Conservation (phyloP, 2,888 invertebrate genomes). For the Tenodera sinensis region DNA sequence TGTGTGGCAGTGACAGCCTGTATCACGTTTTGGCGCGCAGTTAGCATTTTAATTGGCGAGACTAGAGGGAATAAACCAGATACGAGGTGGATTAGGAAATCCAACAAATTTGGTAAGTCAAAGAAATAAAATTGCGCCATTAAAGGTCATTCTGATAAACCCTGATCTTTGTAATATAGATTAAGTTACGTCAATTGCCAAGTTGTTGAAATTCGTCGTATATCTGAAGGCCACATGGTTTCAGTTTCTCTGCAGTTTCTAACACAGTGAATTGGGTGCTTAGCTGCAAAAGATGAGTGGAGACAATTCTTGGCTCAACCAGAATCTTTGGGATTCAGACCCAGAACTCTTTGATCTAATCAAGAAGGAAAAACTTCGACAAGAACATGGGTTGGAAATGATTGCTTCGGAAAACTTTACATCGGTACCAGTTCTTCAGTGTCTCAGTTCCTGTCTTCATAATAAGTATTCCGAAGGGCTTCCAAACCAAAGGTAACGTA, state of each 20-base stretch:
- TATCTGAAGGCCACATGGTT: not conserved
- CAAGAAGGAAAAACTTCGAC: conserved; percentile 80
- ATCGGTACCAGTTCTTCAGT: conserved; percentile 83
- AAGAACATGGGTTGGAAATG: conserved; percentile 83
- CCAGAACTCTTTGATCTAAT: conserved; percentile 82
- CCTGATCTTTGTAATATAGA: not conserved
- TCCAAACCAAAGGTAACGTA: conserved; percentile 76
- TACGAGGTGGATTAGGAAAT: not conserved
- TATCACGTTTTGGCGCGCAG: not conserved
- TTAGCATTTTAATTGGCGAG: not conserved
- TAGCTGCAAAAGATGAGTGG: not conserved
- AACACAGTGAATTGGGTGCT: not conserved
- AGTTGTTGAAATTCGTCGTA: not conserved
- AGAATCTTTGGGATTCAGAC: conserved; percentile 65
- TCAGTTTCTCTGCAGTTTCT: not conserved
- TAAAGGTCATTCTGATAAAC: not conserved
- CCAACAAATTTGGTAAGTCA: not conserved
- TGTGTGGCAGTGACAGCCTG: not conserved
- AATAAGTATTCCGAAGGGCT: conserved; percentile 96
- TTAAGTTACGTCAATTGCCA: not conserved
- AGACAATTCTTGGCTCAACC: not conserved
- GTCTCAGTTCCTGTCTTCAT: conserved; percentile 84
- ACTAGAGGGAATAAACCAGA: not conserved
- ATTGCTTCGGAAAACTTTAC: conserved; percentile 98
- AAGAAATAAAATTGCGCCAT: not conserved